Evolutionary conservation across 2,797 vertebrate genomes (phyloP), one percentile per base, ranked within the genome.

Genomic region (Podarcis siculus): DNA sequence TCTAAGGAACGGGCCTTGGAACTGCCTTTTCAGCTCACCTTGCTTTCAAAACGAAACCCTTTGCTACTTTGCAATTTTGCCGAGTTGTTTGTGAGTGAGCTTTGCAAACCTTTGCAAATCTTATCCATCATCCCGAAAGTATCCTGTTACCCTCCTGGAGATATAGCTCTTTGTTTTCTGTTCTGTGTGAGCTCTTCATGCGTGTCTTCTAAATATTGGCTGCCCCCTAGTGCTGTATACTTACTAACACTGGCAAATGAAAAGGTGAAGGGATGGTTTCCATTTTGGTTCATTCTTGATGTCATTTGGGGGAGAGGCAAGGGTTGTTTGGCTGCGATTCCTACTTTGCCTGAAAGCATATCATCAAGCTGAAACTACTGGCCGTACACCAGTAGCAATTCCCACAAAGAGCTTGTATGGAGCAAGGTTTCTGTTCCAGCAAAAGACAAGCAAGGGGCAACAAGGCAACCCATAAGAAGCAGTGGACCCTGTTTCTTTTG

Each of bases 81-180:
- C 61, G 87, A 93, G 90, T 45, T 89, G 90, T 93, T 94, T 94
- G 94, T 95, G 92, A 95, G 93, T 95, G 92, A 93, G 92, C 93
- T 96, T 95, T 95, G 91, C 91, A 89, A 91, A 93, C 89, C 89
- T 95, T 94, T 30, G 30, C 49, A 55, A 55, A 55, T 55, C 49
- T 55, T 55, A 55, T 87, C 39, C 71, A 25, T 93, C 87, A 8
- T n/a, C 77, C 66, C 80, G 85, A 39, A 66, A 13, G 45, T 25
- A 42, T 32, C 55, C 35, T 92, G 32, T 30, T 87, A 90, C 32
- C 3, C 80, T 69, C 0, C 0, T 42, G 21, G 88, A 79, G 83
- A 39, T 89, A 58, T 90, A 92, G 83, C 91, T 81, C 82, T 82
- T 64, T 55, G 0, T 92, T 91, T 91, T 61, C 91, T 7, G 79